These are phyloP conservation scores for Stylophora pistillata DNA, from an alignment of 64 coral and sea anemone species.

Conservation along the genomic window DNA sequence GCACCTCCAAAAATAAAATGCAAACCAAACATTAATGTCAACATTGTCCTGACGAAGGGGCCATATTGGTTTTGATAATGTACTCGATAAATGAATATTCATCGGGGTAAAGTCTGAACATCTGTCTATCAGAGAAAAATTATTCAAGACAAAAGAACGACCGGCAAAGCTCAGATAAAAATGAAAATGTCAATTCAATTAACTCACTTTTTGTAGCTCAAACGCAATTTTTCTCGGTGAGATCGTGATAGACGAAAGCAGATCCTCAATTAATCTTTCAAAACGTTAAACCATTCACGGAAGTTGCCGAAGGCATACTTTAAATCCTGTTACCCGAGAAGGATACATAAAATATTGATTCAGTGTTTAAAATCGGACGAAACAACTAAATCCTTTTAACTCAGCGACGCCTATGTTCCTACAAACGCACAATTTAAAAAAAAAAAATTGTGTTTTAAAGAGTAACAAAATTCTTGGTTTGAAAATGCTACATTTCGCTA, in stretches of 20 bases:
- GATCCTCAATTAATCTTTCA: neutral
- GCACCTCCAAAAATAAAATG: constrained; percentile 19
- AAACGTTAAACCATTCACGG: neutral
- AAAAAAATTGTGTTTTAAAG: neutral
- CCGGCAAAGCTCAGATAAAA: neutral
- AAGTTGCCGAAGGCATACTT: neutral
- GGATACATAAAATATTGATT: neutral
- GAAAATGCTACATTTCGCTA: no score
- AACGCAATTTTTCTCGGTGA: neutral
- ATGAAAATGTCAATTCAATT: neutral
- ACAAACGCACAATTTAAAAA: neutral
- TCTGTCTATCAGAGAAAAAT: neutral
- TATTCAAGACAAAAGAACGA: neutral
- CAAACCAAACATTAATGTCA: constrained; percentile 30
- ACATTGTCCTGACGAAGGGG: neutral
- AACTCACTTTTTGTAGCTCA: neutral
- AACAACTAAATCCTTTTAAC: no score
- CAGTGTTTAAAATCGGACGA: no score
- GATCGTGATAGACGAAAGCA: neutral
- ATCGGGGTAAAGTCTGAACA: neutral
- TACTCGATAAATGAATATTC: constrained; percentile 6
- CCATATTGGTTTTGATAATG: neutral
- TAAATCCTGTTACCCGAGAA: neutral
- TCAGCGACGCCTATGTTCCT: no score
- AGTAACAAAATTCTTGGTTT: neutral